A percentile compares a stretch with the other conserved stretches of the same genome.
Conservation (phyloP, 2,888 invertebrate species). For the Erannis defoliaria region DNA sequence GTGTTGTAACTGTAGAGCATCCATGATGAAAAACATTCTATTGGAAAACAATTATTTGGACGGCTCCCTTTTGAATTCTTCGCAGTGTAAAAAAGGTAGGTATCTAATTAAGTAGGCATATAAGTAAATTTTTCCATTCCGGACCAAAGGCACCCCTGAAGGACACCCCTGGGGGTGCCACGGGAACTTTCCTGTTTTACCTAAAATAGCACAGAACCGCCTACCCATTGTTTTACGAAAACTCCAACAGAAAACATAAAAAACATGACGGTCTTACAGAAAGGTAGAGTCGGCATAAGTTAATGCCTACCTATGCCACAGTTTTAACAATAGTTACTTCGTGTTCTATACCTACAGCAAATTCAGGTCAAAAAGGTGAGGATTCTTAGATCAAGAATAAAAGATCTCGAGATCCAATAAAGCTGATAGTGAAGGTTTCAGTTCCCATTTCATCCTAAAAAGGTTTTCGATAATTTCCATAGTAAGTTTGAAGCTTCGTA, state of each 20-base stretch:
- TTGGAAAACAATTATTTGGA: neutral
- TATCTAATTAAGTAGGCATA: no score
- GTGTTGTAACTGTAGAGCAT: no score
- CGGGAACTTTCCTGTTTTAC: neutral
- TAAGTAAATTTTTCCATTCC: no score
- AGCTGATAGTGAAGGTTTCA: constrained; percentile 1
- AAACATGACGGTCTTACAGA: constrained; percentile 1
- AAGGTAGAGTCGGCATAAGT: neutral
- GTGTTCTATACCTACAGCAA: neutral
- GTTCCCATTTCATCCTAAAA: constrained; percentile 1
- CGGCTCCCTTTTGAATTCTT: neutral
- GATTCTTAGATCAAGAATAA: constrained; percentile 2
- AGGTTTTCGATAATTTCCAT: neutral
- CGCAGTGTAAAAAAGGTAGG: neutral
- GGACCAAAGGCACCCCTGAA: no score
- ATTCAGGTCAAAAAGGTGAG: neutral
- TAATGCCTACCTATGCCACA: no score
- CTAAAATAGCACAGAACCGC: constrained; percentile 4
- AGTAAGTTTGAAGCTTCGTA: neutral
- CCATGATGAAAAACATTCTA: neutral
- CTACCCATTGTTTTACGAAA: neutral
- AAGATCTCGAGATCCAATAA: neutral
- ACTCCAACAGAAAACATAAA: neutral
- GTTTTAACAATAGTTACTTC: no score
- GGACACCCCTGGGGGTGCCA: no score